Base-by-base conservation (phyloP, 2,888 invertebrate genomes). In the Micoletzkya japonica region DNA sequence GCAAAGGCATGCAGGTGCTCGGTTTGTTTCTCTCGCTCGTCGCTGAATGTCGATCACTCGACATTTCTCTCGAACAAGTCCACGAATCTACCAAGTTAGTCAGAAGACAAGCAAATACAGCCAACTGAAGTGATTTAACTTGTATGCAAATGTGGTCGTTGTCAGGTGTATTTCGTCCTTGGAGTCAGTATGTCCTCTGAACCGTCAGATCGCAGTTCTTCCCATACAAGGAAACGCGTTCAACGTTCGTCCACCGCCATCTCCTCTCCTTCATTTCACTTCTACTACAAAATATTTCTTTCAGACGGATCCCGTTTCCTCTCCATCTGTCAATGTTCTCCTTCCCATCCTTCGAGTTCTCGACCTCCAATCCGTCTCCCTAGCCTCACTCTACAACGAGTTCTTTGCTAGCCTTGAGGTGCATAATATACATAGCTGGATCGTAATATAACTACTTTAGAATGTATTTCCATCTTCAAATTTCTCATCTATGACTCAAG, bases 361-460 rank as follows among this genome's bases (percentile, higher is more conserved):
- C 30, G 79, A 79, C 54, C 72, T 77, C 34, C 79, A 79, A 67
- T 76, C 76, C n/a, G 74, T 76, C 32, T 58, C 73, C 36, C 74
- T 79, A 10, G 72, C 79, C 10, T 66, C 72, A 0, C 68, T 76
- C 0, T 79, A 76, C 59, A 75, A 75, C 14, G 77, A 79, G 10
- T 77, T 79, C 60, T 72, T 79, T 26, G 73, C 73, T n/a, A 44
- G 63, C n/a, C 26, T 75, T 26, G 63, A 73, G 70, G 75, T 73
- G n/a, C 10, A 4, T 59, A n/a, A 20, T 56, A 7, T 6, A 52
- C 26, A n/a, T 14, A 52, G 24, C 26, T 24, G 6, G 24, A 52
- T 58, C 14, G 10, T 17, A 26, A 34, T 20, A 20, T 4, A 1
- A 57, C 28, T 57, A 24, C 28, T 61, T 10, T 30, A 66, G 64